Evolutionary conservation across 2,888 invertebrate genomes (phyloP), one percentile per base, ranked within the genome.

Genomic region (Eurois occulta): DNA sequence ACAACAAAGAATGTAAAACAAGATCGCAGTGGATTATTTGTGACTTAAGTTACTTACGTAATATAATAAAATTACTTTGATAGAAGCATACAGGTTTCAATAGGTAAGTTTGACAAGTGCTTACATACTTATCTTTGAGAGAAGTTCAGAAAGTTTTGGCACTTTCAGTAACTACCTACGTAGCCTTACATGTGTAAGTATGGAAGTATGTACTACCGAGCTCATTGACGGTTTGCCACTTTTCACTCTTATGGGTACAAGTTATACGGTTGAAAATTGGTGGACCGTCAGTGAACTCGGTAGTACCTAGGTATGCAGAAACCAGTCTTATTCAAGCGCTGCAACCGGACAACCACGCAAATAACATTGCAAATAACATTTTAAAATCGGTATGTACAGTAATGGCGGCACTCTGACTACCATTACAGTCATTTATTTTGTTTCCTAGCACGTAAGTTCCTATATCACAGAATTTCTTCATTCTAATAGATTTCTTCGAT

Each of bases 391-490:
- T 43, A 18, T 43, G 32, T 43, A 32, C 32, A 18, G 18, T 67
- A 72, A 67, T 43, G 24, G 71, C 41, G 41, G 41, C 4, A 28
- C 58, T 24, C 6, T n/a, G 43, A 43, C 11, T 24, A n/a, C 11
- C 11, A 66, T 71, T 43, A 43, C 32, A 18, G 43, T 35, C 35
- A 35, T 35, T 35, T 43, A 24, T 67, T 43, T 43, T 11, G 11
- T 67, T 67, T 43, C 67, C 68, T 67, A 43, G 24, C 16, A 65
- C 21, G 3, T 64, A 71, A 43, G 69, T 43, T 43, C 43, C n/a
- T 11, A 68, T 32, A 64, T 16, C 10, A n/a, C 1, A 58, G 24
- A n/a, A 38, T 41, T 41, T 16, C 2, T 41, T 71, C 16, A 28
- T 64, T 38, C n/a, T 38, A 43, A 66, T 28, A 35, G 5, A 35